Evolutionary conservation across 2,113 vertebrate species (phyloP), one percentile per base, ranked within the genome.

Genomic region (Xenus cinereus): DNA sequence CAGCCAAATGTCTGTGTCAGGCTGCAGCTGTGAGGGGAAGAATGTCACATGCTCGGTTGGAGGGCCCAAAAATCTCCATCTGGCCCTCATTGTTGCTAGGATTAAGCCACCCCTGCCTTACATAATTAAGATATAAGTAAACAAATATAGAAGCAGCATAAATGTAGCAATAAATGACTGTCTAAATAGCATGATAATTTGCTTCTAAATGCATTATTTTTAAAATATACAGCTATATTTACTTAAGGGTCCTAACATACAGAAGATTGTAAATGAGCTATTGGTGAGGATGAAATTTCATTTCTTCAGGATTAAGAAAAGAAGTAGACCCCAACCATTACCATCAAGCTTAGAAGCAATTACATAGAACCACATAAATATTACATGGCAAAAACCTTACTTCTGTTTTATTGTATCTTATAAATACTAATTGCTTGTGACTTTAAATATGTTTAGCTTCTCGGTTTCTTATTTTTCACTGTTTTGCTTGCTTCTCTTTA

Each of bases 1-100:
- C 50, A 77, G 73, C 83, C 32, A 27, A 83, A 88, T 0, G 24
- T 16, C 59, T 86, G 76, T 67, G 50, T 92, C 83, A 93, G 68
- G 72, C 86, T 84, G 93, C 86, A 95, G 83, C 83, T 90, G 68
- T 41, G 73, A 94, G 74, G 81, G 35, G 46, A 91, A 54, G 51
- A 84, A 75, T 71, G 90, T 95, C 92, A 82, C 95, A 60, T 75
- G 76, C 68, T 83, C 75, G 24, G 56, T 53, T 66, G 59, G 72
- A 96, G 75, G 91, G 56, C 76, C 45, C 93, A 67, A 83, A 92
- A 84, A 59, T 71, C 76, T 93, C 89, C 91, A 92, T 92, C 94
- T 95, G 91, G 73, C 39, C 95, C 51, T 95, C 21, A 23, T n/a
- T 95, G 83, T 63, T 93, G 46, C 76, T 91, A 74, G 89, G 64